These are phyloP conservation scores for Gortyna flavago DNA, from an alignment of 2,888 invertebrate species.

Conservation along the genomic window DNA sequence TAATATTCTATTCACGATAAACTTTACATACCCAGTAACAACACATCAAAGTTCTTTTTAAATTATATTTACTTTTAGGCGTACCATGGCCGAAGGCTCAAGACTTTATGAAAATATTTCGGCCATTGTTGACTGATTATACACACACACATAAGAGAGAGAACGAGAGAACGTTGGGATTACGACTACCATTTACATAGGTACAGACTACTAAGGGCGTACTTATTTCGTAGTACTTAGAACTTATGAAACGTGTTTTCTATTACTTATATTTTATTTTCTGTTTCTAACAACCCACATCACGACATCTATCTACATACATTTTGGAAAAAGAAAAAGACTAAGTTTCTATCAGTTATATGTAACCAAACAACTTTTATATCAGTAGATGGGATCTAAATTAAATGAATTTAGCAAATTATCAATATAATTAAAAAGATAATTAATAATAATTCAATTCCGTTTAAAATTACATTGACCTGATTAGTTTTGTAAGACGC, in stretches of 20 bases:
- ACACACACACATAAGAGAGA: background rate
- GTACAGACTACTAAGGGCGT: background rate
- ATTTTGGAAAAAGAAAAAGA: background rate
- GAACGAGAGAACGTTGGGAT: background rate
- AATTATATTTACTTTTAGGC: constrained; percentile 30
- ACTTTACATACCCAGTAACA: constrained; percentile 41
- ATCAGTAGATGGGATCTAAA: background rate
- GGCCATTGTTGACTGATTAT: background rate
- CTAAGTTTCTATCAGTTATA: background rate
- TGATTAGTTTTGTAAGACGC: background rate
- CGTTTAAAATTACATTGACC: background rate
- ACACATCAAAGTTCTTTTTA: constrained; percentile 44
- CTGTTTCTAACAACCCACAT: too few species aligned
- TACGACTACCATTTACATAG: background rate
- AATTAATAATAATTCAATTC: background rate
- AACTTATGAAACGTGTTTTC: background rate
- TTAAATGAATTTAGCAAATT: constrained; percentile 1
- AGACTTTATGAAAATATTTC: background rate
- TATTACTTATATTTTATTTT: background rate
- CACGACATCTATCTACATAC: background rate
- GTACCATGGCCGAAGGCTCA: constrained; percentile 1
- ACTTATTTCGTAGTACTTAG: background rate
- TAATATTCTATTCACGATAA: constrained; percentile 64
- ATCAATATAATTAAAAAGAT: constrained; percentile 16
- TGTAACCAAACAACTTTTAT: constrained; percentile 9